Conservation (phyloP, 2,888 invertebrate genomes). For the Adelognathus sp. region DNA sequence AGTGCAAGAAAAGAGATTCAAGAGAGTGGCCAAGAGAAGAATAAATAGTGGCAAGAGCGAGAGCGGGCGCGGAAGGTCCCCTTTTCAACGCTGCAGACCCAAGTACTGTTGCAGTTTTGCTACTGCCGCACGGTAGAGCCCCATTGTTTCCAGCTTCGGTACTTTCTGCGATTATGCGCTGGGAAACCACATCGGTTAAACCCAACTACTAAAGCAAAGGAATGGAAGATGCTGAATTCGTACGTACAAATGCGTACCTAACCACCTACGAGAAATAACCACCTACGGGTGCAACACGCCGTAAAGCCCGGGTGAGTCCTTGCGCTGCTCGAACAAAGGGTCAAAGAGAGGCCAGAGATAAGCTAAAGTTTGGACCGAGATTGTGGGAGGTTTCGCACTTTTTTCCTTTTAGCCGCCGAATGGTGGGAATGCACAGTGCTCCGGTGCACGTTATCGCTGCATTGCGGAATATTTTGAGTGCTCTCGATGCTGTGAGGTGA, state of each 20-base stretch:
- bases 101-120: conserved; percentile 17
- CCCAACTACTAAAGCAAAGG: conserved; percentile 34
- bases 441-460: neutral
- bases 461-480: neutral
- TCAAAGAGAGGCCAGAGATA: conserved; percentile 36
- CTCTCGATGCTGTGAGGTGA: neutral
- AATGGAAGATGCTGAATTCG: conserved; percentile 61
- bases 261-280: conserved; percentile 52
- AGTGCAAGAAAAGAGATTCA: conserved; percentile 21
- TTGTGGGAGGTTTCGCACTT: conserved; percentile 23
- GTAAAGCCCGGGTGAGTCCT: conserved; percentile 21
- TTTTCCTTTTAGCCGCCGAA: neutral
- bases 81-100: conserved; percentile 49
- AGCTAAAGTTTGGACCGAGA: conserved; percentile 29
- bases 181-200: conserved; percentile 52
- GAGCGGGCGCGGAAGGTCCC: conserved; percentile 73
- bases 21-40: conserved; percentile 64
- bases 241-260: conserved; percentile 60
- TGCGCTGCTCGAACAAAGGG: conserved; percentile 50
- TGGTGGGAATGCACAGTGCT: conserved; percentile 24
- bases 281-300: conserved; percentile 1
- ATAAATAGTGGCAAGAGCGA: conserved; percentile 70
- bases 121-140: conserved; percentile 45
- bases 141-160: conserved; percentile 72
- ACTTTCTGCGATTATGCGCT: conserved; percentile 55